Evolutionary conservation across 2,888 invertebrate species (phyloP).

Genomic region (Macaria liturata): DNA sequence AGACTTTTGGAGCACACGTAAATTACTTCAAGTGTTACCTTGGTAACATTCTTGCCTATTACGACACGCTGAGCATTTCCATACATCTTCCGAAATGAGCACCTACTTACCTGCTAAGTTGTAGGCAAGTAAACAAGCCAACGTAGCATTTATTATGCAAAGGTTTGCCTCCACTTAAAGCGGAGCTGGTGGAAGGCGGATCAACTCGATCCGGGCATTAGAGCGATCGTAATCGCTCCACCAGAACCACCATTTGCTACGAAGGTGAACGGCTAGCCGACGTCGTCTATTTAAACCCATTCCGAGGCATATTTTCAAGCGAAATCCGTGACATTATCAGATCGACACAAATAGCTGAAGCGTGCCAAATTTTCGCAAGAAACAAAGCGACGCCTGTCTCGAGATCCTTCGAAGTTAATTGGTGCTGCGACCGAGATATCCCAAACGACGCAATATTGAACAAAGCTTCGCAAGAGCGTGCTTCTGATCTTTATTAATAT

Average conservation of each 20-base stretch:
- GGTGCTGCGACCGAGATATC: constrained; percentile 55
- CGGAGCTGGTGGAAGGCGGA: constrained; percentile 3
- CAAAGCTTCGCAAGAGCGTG: constrained; percentile 38
- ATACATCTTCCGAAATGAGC: neutral
- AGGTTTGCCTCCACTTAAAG: constrained; percentile 7
- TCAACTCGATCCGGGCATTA: constrained; percentile 15
- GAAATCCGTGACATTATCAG: constrained; percentile 48
- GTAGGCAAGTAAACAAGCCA: neutral
- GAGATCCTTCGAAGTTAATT: constrained; percentile 59
- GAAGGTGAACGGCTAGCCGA: constrained; percentile 18
- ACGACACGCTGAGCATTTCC: no score
- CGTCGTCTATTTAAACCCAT: constrained; percentile 23
- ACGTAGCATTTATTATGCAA: constrained; percentile 2
- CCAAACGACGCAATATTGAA: constrained; percentile 46
- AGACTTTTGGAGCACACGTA: no score
- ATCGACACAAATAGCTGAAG: constrained; percentile 59
- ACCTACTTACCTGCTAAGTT: neutral
- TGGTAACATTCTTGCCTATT: no score
- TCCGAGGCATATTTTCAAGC: constrained; percentile 25
- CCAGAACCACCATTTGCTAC: constrained; percentile 1
- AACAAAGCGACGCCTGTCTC: constrained; percentile 63
- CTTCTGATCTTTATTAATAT: constrained; percentile 21
- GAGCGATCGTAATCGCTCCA: constrained; percentile 18
- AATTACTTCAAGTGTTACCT: no score
- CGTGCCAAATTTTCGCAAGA: constrained; percentile 66